Base-by-base conservation (phyloP, 2,888 invertebrate species). In the Hydraecia micacea region DNA sequence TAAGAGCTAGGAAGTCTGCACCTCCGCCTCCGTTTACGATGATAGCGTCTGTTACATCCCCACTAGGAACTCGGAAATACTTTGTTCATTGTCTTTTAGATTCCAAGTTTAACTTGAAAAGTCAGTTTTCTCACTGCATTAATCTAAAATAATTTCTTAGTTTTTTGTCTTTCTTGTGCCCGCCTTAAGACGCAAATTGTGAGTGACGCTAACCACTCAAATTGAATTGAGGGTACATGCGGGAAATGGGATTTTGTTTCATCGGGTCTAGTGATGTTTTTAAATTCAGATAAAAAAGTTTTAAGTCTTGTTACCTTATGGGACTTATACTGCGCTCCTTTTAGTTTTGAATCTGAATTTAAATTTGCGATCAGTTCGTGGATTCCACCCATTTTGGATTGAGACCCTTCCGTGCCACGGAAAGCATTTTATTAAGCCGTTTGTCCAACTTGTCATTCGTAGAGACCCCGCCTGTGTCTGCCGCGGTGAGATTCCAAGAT, bases 201-300 rank as follows among this genome's bases (percentile, higher is more conserved):
- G 84, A 81, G 71, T 81, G 84, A 81, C 62, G 84, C 32, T 25
- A 63, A 58, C 79, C 49, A 58, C 49, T 79, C 15, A 69, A 60
- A 73, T 60, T 60, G 58, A 73, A 75, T 75, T 80, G 42, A 73
- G 66, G 52, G 62, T 66, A 63, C 68, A 80, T 21, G 32, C 2
- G 36, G 63, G 66, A 76, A 73, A 70, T 63, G 62, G 28, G 63
- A 67, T 81, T 84, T 86, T 52, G 42, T 72, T 55, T 9, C 15
- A 60, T 77, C 18, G 9, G 15, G 60, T 74, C 46, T 46, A 46
- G 11, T 9, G 42, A 80, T 28, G 39, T 81, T 81, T 69, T 73
- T 28, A 36, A 81, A 73, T 78, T 70, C 28, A 32, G 32, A 69
- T 62, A 36, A 62, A 46, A 58, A 28, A 67, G 9, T 52, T 82